These are phyloP conservation scores for Meloe dianella DNA, from an alignment of 2,888 invertebrate genomes.

Conservation along the genomic window DNA sequence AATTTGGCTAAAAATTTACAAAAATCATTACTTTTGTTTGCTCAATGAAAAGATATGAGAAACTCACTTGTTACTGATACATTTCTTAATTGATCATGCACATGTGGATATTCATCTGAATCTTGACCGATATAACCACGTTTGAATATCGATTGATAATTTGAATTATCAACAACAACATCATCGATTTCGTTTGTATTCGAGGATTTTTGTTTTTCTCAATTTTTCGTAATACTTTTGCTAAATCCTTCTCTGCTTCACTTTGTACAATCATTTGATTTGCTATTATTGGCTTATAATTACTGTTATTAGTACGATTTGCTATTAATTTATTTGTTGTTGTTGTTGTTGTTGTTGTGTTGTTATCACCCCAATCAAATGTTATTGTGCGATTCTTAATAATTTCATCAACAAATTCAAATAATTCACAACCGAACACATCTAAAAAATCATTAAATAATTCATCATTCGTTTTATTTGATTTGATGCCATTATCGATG, in stretches of 20 bases:
- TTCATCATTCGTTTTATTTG: conserved; percentile 59
- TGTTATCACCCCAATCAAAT: conserved; percentile 41
- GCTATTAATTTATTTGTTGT: conserved; percentile 29
- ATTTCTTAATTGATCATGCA: conserved; percentile 80
- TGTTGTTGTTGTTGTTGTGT: conserved; percentile 18
- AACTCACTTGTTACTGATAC: conserved; percentile 48
- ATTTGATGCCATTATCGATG: conserved; percentile 43
- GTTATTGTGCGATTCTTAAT: conserved; percentile 49
- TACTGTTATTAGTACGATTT: conserved; percentile 17
- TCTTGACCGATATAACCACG: conserved; percentile 43
- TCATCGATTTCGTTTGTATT: conserved; percentile 48
- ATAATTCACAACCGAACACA: conserved; percentile 80
- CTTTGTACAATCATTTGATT: conserved; percentile 86
- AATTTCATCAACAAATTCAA: conserved; percentile 54
- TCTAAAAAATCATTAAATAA: conserved; percentile 87
- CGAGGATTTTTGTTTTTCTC: conserved; percentile 72
- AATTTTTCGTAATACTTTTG: conserved; percentile 80
- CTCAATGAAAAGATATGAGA: not conserved
- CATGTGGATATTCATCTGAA: conserved; percentile 78
- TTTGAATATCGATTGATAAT: conserved; percentile 47
- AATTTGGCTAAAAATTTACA: conserved; percentile 44
- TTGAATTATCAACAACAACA: conserved; percentile 36
- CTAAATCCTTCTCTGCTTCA: conserved; percentile 78
- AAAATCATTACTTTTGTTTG: too few species aligned
- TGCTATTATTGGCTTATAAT: conserved; percentile 67